Percentiles rank a stretch among this genome's conserved stretches.
Evolutionary conservation across 2,797 vertebrate species (phyloP).

Genomic region (Ctenochaetus hawaiiensis): DNA sequence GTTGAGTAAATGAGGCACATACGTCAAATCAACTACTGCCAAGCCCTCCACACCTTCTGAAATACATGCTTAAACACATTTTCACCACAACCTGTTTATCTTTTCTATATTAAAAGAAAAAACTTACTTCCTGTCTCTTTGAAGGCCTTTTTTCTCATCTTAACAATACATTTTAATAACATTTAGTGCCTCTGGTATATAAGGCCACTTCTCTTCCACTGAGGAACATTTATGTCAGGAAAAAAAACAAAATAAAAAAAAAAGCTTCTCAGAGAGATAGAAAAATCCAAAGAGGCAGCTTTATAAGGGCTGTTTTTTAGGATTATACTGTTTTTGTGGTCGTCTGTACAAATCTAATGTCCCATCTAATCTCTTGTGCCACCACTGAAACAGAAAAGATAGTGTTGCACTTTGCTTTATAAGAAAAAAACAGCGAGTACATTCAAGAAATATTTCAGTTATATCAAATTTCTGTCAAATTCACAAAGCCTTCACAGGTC

Average conservation of each 20-base stretch:
- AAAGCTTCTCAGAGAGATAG: constrained; percentile 6
- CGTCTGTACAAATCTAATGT: constrained; percentile 38
- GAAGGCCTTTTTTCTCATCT: constrained; percentile 14
- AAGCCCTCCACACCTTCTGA: constrained; percentile 20
- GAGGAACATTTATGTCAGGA: constrained; percentile 29
- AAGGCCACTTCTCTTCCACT: constrained; percentile 61
- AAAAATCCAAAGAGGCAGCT: constrained; percentile 60
- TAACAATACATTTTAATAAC: background rate
- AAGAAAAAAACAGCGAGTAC: constrained; percentile 63
- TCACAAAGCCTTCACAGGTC: constrained; percentile 69
- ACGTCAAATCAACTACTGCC: constrained; percentile 30
- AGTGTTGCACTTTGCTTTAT: constrained; percentile 26
- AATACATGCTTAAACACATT: constrained; percentile 23
- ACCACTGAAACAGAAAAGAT: constrained; percentile 41
- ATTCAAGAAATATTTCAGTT: constrained; percentile 75
- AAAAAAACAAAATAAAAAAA: background rate
- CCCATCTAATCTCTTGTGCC: constrained; percentile 34
- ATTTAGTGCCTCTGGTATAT: constrained; percentile 33
- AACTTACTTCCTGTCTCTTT: background rate
- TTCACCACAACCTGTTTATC: constrained; percentile 18
- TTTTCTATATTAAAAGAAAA: background rate
- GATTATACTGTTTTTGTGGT: constrained; percentile 34
- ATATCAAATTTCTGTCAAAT: constrained; percentile 69
- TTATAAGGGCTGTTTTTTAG: constrained; percentile 67
- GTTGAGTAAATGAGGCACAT: constrained; percentile 73